Base-by-base conservation (phyloP, 2,113 vertebrate species). In the Pogonocichla stellata region DNA sequence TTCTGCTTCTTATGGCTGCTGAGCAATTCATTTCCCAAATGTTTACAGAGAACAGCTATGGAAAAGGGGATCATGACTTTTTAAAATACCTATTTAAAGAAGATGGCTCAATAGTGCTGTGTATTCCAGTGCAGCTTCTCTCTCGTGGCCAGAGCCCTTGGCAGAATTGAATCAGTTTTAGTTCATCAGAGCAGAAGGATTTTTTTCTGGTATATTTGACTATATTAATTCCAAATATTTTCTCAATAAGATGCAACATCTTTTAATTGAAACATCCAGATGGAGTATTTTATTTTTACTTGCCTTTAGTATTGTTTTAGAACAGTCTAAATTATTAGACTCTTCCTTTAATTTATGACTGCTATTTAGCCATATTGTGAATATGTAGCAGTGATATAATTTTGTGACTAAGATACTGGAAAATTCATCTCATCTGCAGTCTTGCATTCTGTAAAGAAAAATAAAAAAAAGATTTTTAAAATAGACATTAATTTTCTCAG, bases 1-100 rank as follows among this genome's bases (percentile, higher is more conserved):
- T 94, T 72, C 48, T 80, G 33, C 58, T 73, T 64, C 70, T 85
- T 81, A 1, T 74, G 73, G 61, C 51, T 94, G 60, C 75, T 56
- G 89, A 93, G 80, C 53, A 69, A 71, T 95, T 96, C 18, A 92
- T 95, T 95, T 97, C 88, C 92, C 86, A 92, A 77, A 94, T 96
- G 94, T 96, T 97, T 95, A 93, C 84, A 81, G 83, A 95, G 93
- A 95, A 75, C 58, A 80, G 87, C 70, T 60, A 62, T 88, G 86
- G 86, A 94, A 95, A 95, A 92, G 83, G 69, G 54, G 91, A 97
- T 96, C 90, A 62, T 86, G 91, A 88, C 91, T 94, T 92, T 95
- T 95, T 80, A 90, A 94, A 94, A 92, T 87, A 92, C 47, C 88
- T 95, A 29, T 93, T 92, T 96, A 93, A 97, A 95, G 94, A 88